phyloP scores from a whole-genome alignment of 2,113 vertebrate genomes.

The Lynx canadensis region DNA sequence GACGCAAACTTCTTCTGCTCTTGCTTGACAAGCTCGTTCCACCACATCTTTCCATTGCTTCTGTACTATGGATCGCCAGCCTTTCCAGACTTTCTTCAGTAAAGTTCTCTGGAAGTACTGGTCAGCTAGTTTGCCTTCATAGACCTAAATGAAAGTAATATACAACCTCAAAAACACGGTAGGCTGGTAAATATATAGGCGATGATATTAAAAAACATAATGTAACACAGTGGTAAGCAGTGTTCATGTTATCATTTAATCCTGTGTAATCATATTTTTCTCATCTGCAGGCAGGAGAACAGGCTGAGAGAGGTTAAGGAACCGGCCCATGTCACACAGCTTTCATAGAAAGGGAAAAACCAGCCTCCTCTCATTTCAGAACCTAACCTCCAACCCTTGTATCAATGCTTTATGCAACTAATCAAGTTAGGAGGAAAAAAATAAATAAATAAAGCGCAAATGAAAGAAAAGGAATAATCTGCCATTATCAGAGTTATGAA shows the following conservation, averaged over 20 bases:
- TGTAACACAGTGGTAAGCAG: background rate
- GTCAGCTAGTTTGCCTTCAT: constrained; percentile 86
- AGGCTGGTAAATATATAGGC: background rate
- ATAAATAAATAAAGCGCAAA: background rate
- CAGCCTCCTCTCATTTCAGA: background rate
- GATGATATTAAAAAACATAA: background rate
- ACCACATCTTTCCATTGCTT: constrained; percentile 92
- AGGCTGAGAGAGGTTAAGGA: background rate
- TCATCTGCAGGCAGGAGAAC: background rate
- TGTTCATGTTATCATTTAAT: background rate
- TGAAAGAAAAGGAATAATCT: background rate
- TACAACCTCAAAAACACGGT: background rate
- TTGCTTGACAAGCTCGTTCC: constrained; percentile 91
- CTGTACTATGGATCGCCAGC: constrained; percentile 89
- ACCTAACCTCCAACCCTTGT: background rate
- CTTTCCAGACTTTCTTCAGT: constrained; percentile 92
- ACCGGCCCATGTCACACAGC: background rate
- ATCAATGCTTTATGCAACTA: background rate
- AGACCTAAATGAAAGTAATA: constrained; percentile 82
- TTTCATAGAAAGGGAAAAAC: background rate
- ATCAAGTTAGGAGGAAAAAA: background rate
- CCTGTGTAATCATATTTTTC: background rate
- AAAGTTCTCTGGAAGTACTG: constrained; percentile 89
- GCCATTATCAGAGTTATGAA: background rate
- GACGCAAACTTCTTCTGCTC: constrained; percentile 94